Evolutionary conservation across 2,888 invertebrate genomes (phyloP), one percentile per base, ranked within the genome.

Genomic region (Augochlorella aurata): DNA sequence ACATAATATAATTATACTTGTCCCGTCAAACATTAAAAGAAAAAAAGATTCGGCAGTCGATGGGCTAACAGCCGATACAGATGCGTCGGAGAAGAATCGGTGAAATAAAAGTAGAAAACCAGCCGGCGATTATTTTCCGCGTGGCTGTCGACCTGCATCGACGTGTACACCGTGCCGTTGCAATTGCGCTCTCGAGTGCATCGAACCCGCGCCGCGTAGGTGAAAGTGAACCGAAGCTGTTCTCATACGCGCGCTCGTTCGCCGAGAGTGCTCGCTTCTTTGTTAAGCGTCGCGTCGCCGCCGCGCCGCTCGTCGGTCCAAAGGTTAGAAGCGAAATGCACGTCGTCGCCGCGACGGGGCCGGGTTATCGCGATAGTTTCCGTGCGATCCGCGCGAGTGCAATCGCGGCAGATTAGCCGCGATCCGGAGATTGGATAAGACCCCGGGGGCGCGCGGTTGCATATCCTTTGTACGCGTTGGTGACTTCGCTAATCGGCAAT

Each of bases 181-280:
- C 88, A 81, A 85, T 82, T 81, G 79, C 81, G 79, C 81, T 68
- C 68, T 65, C 76, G 88, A 85, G 88, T 88, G 84, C 88, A 88
- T 88, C 87, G 88, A 88, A 88, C 88, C 80, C 88, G 84, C 75
- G 85, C 80, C 88, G 84, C 75, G 85, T 85, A 89, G 88, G 88
- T 88, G 89, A 88, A 88, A 88, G 88, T 88, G 88, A 88, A 88
- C 81, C 87, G 78, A 83, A 88, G 85, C 81, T 81, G 84, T 85
- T 80, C 88, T 82, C 80, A 84, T 82, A 70, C 81, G 86, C 81
- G 38, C 38, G 86, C 72, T 80, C 77, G 77, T 77, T 86, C 58
- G 85, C 69, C 52, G 52, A 66, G 52, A 66, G 75, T 65, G 72
- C 74, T 70, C 70, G 82, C 67, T 66, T 79, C 76, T 87, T 87